Evolutionary conservation across 2,888 invertebrate species (phyloP), one percentile per base, ranked within the genome.

Genomic region (Tromatobia lineatoria): DNA sequence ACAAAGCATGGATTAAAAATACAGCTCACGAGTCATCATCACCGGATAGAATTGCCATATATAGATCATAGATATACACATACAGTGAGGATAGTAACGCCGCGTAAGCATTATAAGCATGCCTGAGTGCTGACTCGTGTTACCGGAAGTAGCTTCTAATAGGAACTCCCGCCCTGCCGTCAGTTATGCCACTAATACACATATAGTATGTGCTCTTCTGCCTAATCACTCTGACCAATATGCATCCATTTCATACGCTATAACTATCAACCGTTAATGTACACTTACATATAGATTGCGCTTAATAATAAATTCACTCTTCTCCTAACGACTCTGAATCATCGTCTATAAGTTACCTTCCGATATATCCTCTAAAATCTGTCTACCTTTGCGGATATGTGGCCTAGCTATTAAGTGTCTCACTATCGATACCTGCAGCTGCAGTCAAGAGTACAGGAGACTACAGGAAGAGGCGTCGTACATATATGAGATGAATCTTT

Each of bases 121-220:
- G 85, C 83, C 90, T 90, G 91, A 93, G 93, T 93, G 93, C 93
- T 92, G 90, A 92, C 90, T 92, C 92, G 89, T 93, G 93, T 93
- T 91, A 91, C 91, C 92, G 93, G 93, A 93, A 91, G 90, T 82
- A 47, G 57, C 85, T 80, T 83, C 87, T 92, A 92, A 93, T 93
- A 91, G 92, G 89, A 83, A 78, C 61, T 54, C 67, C 74, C 52
- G 38, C 76, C 70, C 42, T 74, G 64, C 64, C 83, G 69, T 70
- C 67, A 67, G 61, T 61, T 38, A 73, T 50, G 29, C 34, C 61
- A 38, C 42, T 34, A 34, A 34, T 13, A 52, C 47, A 57, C 23
- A 61, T 45, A 61, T 75, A 38, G 38, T 38, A 59, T 29, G 11
- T 57, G 25, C 61, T 45, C 59, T 74, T 59, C 42, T 45, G 38